Base-by-base conservation (phyloP, 2,888 invertebrate genomes). In the Melanchra persicariae region DNA sequence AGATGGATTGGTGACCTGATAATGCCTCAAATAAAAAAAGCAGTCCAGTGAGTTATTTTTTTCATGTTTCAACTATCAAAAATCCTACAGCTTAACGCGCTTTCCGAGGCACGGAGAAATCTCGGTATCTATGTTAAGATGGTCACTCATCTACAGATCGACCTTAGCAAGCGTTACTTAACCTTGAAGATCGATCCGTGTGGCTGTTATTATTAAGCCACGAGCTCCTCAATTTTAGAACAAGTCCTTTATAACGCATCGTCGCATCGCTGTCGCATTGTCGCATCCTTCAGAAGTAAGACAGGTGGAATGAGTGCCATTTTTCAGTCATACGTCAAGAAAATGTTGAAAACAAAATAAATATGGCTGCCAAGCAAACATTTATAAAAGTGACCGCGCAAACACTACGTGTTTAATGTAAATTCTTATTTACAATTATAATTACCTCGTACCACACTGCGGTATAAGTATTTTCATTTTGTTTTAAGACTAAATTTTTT, bases 401-500 rank as follows among this genome's bases (percentile, higher is more conserved):
- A 22, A 51, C 47, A 70, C 15, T 52, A 57, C 79, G 40, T 52
- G 58, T 51, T 54, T 22, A 8, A 75, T 75, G 79, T 54, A 62
- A 75, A 75, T 75, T 43, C 34, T 10, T 59, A 71, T 75, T 75
- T 58, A 58, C 47, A 75, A 75, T 71, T 75, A 49, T 79, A 75
- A 75, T 75, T 26, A 70, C 7, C 26, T 57, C 43, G 37, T 8
- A 60, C 55, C 22, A 12, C 12, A 57, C 26, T 30, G 40, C 2
- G 24, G 43, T 45, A 43, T 58, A 59, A 47, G 26, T 60, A 70
- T 77, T 70, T 55, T 60, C 5, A 55, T 1, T 57, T 58, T 37
- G 45, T 47, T 76, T 55, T 19, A 43, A 37, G 15, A 60, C 55
- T 45, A 1, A 9, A 22, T 4, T 9, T 8, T 49, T 34, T 66